These are phyloP conservation scores for Platycercus adscitus DNA, from an alignment of 2,113 vertebrate species.

Conservation along the genomic window DNA sequence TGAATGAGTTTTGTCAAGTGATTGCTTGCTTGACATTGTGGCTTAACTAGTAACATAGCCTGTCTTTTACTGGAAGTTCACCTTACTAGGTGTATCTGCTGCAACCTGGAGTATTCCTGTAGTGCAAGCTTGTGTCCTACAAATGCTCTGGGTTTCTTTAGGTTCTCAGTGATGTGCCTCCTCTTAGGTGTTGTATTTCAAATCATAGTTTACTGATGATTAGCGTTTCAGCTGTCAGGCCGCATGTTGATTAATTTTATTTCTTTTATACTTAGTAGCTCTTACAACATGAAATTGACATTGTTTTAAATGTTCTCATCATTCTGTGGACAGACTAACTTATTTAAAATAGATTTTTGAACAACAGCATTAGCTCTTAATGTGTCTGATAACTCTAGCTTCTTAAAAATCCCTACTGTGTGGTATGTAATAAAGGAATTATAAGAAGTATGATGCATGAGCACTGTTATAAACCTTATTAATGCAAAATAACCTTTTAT, in stretches of 20 bases:
- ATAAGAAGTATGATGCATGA: slow-evolving; percentile 45
- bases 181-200: not conserved
- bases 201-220: not conserved
- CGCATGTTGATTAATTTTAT: slow-evolving; percentile 5
- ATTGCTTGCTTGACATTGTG: not conserved
- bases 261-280: not conserved
- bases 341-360: slow-evolving; percentile 41
- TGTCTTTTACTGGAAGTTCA: not conserved
- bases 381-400: slow-evolving; percentile 37
- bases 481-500: slow-evolving; percentile 70
- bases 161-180: not conserved
- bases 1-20: not conserved
- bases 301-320: slow-evolving; percentile 21
- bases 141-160: not conserved
- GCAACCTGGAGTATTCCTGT: not conserved
- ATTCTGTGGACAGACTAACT: slow-evolving; percentile 24
- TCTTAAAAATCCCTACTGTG: slow-evolving; percentile 43
- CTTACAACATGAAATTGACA: not conserved
- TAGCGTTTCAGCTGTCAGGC: not conserved
- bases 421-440: slow-evolving; percentile 51
- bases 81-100: not conserved
- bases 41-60: not conserved
- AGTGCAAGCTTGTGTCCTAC: not conserved
- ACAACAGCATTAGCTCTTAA: slow-evolving; percentile 28
- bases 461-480: slow-evolving; percentile 60